Conservation (phyloP, 2,888 invertebrate species). For the Ennomos quercinarius region DNA sequence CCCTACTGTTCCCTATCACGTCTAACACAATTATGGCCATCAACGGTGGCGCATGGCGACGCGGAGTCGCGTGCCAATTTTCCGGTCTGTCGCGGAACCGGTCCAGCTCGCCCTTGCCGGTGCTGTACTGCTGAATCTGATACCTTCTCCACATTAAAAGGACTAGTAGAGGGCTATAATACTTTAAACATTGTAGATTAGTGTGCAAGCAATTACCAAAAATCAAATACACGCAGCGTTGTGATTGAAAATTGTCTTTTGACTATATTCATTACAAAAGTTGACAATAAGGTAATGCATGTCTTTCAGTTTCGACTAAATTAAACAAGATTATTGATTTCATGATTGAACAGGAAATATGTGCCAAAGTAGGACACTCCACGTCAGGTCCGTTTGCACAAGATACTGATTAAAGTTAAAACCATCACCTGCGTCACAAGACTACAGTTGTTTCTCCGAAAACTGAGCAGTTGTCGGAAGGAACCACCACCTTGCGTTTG, state of each 20-base stretch:
- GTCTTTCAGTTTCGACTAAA: background rate
- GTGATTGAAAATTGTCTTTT: too few relatives aligned
- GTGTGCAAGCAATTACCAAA: too few relatives aligned
- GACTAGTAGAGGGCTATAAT: background rate
- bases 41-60: conserved; percentile 41
- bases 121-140: conserved; percentile 28
- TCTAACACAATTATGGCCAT: conserved; percentile 33
- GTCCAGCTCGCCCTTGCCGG: conserved; percentile 49
- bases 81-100: conserved; percentile 63
- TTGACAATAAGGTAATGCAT: background rate
- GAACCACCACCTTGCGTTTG: conserved; percentile 31
- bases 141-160: too few relatives aligned
- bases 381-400: conserved; percentile 30
- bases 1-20: conserved; percentile 2
- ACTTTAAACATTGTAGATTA: background rate
- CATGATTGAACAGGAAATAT: conserved; percentile 24
- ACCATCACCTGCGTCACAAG: conserved; percentile 34
- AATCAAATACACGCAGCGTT: too few relatives aligned
- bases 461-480: conserved; percentile 28
- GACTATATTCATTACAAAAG: too few relatives aligned
- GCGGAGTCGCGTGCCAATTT: conserved; percentile 55
- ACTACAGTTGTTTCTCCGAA: conserved; percentile 38
- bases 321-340: conserved; percentile 12
- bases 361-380: conserved; percentile 29
- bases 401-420: conserved; percentile 32